phyloP scores from a whole-genome alignment of 2,888 invertebrate species.

The Hypselothyrea guttata region DNA sequence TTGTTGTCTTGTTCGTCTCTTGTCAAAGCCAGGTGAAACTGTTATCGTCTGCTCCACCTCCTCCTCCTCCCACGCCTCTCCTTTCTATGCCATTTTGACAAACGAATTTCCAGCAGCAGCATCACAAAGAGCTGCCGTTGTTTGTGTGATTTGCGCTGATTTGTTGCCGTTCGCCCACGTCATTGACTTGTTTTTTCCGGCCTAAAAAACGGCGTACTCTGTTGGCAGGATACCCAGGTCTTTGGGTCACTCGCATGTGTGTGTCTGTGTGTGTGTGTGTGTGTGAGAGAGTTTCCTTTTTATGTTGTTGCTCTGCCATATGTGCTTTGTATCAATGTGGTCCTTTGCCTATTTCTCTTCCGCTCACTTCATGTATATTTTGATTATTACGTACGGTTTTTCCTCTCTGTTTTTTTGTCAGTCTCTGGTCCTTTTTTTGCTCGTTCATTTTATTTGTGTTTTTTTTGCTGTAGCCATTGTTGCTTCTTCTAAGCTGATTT shows the following conservation, averaged over 20 bases:
- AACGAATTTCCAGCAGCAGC: slow-evolving; percentile 35
- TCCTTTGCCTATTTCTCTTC: slow-evolving; percentile 29
- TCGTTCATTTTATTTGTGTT: no score
- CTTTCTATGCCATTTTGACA: slow-evolving; percentile 38
- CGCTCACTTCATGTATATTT: slow-evolving; percentile 33
- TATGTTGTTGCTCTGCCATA: slow-evolving; percentile 59
- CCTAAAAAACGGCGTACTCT: slow-evolving; percentile 5
- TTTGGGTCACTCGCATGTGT: slow-evolving; percentile 64
- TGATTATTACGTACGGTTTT: slow-evolving; percentile 50
- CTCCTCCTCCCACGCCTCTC: neutral
- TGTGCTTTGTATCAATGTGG: slow-evolving; percentile 61
- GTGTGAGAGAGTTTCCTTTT: slow-evolving; percentile 43
- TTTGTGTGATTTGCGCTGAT: slow-evolving; percentile 73
- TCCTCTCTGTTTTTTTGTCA: slow-evolving; percentile 42
- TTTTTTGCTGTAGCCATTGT: slow-evolving; percentile 12
- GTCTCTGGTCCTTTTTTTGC: slow-evolving; percentile 8
- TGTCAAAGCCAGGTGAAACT: slow-evolving; percentile 43
- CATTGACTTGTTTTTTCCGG: slow-evolving; percentile 64
- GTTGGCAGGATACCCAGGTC: no score
- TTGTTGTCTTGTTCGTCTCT: slow-evolving; percentile 1
- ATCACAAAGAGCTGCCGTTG: slow-evolving; percentile 25
- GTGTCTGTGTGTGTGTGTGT: slow-evolving; percentile 13
- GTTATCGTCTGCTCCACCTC: neutral
- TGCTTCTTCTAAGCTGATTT: slow-evolving; percentile 57
- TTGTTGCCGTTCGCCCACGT: slow-evolving; percentile 61